A percentile compares a stretch with the other conserved stretches of the same genome.
Conservation (phyloP, 2,888 invertebrate species). For the Agonopterix arenella region DNA sequence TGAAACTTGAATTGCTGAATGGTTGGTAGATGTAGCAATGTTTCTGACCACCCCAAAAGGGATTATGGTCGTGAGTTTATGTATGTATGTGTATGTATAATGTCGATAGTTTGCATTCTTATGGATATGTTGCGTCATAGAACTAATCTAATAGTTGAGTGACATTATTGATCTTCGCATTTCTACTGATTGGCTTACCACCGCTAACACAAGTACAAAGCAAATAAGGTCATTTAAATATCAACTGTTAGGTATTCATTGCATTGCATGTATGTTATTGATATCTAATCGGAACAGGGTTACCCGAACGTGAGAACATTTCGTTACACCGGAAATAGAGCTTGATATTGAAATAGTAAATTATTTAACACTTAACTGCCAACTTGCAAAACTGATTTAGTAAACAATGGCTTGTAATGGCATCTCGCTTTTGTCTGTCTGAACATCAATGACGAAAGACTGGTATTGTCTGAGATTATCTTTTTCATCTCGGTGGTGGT, state of each 20-base stretch:
- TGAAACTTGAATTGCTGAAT: too few relatives aligned
- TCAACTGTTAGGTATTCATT: constrained; percentile 1
- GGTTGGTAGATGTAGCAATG: not conserved
- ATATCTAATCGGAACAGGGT: constrained; percentile 9
- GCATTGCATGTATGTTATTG: constrained; percentile 1
- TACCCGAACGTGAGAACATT: constrained; percentile 13
- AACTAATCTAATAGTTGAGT: constrained; percentile 26
- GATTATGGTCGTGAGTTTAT: too few relatives aligned
- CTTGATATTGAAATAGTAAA: constrained; percentile 25
- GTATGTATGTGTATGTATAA: not conserved
- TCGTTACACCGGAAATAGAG: constrained; percentile 12
- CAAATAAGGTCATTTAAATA: constrained; percentile 5
- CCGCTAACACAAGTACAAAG: constrained; percentile 6
- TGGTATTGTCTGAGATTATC: constrained; percentile 52
- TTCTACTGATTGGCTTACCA: constrained; percentile 23
- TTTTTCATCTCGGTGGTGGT: constrained; percentile 25
- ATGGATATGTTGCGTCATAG: not conserved
- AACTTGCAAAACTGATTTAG: constrained; percentile 49
- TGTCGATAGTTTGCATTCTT: not conserved
- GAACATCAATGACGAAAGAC: constrained; percentile 53
- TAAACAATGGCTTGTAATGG: constrained; percentile 64
- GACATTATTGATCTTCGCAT: constrained; percentile 30
- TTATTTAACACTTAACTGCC: constrained; percentile 40
- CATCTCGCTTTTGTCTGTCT: constrained; percentile 49
- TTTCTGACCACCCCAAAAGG: too few relatives aligned